Evolutionary conservation across 2,888 invertebrate species (phyloP).

Genomic region (Ectemnius lituratus): DNA sequence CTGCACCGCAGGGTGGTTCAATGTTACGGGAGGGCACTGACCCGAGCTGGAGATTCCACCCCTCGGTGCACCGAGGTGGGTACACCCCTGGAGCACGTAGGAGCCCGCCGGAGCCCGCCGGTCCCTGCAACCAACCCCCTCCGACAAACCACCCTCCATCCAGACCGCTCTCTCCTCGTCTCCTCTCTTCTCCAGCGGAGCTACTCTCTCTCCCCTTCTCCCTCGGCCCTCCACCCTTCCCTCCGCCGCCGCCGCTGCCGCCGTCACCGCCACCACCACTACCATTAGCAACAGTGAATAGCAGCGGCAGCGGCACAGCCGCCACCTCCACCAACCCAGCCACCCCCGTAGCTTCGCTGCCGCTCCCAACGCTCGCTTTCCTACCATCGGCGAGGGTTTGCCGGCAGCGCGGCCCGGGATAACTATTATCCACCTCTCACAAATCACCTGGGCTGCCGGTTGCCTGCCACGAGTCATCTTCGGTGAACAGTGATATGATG

Average conservation of each 20-base stretch:
- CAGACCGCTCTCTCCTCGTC: slow-evolving; percentile 57
- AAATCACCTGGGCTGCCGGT: slow-evolving; percentile 69
- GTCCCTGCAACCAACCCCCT: slow-evolving; percentile 57
- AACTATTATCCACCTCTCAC: slow-evolving; percentile 72
- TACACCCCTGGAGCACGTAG: slow-evolving; percentile 71
- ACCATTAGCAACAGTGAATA: slow-evolving; percentile 18
- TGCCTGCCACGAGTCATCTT: slow-evolving; percentile 46
- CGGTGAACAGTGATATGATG: slow-evolving; percentile 36
- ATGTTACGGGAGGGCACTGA: slow-evolving; percentile 78
- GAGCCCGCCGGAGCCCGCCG: slow-evolving; percentile 54
- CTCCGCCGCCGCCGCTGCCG: slow-evolving; percentile 57
- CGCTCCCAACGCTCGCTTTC: slow-evolving; percentile 50
- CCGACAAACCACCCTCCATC: slow-evolving; percentile 49
- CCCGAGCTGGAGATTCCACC: slow-evolving; percentile 74
- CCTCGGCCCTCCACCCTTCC: slow-evolving; percentile 40
- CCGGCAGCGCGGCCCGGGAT: slow-evolving; percentile 68
- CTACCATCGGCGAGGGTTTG: slow-evolving; percentile 47
- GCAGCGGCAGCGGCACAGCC: slow-evolving; percentile 37
- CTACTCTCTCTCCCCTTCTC: slow-evolving; percentile 1
- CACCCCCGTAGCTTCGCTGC: slow-evolving; percentile 40
- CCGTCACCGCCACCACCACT: slow-evolving; percentile 29
- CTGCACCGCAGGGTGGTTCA: slow-evolving; percentile 77
- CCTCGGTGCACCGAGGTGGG: slow-evolving; percentile 73
- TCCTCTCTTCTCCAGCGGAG: slow-evolving; percentile 26
- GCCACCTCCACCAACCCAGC: slow-evolving; percentile 52